Conservation (phyloP, 2,888 invertebrate genomes). For the Pterostichus niger region DNA sequence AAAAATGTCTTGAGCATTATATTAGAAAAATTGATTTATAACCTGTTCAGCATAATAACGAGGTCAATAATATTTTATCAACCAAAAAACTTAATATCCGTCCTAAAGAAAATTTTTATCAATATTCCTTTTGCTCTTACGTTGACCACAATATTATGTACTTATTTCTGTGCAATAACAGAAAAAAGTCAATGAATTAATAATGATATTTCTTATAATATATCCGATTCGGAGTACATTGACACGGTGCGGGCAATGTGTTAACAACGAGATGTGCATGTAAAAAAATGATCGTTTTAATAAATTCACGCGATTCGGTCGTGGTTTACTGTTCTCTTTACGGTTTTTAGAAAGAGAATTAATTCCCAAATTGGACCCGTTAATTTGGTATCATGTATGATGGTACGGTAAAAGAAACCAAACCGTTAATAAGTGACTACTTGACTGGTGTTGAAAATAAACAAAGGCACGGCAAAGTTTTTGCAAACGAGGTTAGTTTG, state of each 20-base stretch:
- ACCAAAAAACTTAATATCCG: too few relatives aligned
- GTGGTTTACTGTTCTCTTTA: constrained; percentile 57
- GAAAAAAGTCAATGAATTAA: too few relatives aligned
- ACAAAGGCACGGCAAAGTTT: background rate
- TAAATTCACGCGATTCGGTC: constrained; percentile 35
- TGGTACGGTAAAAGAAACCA: constrained; percentile 5
- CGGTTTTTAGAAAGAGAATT: constrained; percentile 64
- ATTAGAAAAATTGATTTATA: too few relatives aligned
- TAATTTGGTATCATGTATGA: constrained; percentile 21
- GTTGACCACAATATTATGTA: too few relatives aligned
- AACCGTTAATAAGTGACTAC: background rate
- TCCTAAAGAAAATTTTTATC: too few relatives aligned
- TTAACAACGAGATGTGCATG: background rate
- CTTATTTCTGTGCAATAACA: too few relatives aligned
- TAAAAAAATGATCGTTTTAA: constrained; percentile 35
- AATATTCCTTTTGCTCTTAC: too few relatives aligned
- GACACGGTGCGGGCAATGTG: constrained; percentile 26
- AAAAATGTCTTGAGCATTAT: too few relatives aligned
- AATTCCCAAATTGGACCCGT: constrained; percentile 33
- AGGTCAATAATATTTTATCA: too few relatives aligned
- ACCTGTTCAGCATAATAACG: too few relatives aligned
- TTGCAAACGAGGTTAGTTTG: constrained; percentile 3
- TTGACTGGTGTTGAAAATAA: background rate
- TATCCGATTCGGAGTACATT: too few relatives aligned
- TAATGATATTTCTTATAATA: too few relatives aligned